These are phyloP conservation scores for Cephalotes varians DNA, from an alignment of 2,888 invertebrate genomes.

Conservation along the genomic window DNA sequence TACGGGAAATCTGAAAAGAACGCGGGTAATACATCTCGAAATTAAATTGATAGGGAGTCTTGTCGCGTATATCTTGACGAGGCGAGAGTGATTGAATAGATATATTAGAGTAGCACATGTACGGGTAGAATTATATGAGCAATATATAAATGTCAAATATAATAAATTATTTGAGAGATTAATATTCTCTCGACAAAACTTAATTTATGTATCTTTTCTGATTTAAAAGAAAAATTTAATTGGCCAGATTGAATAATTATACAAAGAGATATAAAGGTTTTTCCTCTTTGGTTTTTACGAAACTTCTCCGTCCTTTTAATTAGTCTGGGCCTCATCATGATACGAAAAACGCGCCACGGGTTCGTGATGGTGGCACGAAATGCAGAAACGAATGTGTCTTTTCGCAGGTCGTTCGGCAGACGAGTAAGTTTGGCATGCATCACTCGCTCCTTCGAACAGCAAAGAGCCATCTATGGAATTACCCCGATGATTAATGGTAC, in stretches of 20 bases:
- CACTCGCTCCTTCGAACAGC: slow-evolving; percentile 82
- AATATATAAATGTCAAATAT: neutral
- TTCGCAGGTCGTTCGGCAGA: slow-evolving; percentile 78
- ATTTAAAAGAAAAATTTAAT: neutral
- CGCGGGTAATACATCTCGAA: slow-evolving; percentile 49
- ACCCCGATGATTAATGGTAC: slow-evolving; percentile 85
- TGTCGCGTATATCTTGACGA: slow-evolving; percentile 18
- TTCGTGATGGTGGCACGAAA: neutral
- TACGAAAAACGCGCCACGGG: slow-evolving; percentile 2
- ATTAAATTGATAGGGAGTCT: slow-evolving; percentile 65
- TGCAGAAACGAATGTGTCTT: slow-evolving; percentile 64
- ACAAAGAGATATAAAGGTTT: neutral
- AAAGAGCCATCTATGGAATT: slow-evolving; percentile 85
- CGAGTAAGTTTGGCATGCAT: slow-evolving; percentile 83
- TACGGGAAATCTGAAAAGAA: slow-evolving; percentile 58
- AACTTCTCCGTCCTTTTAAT: neutral
- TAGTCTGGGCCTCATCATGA: neutral
- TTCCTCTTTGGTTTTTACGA: neutral
- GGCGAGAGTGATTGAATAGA: neutral
- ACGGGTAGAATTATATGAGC: slow-evolving; percentile 5
- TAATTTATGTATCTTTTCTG: neutral
- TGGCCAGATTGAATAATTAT: slow-evolving; percentile 3
- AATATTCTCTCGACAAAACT: neutral
- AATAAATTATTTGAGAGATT: neutral
- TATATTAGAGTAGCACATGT: neutral